Evolutionary conservation across 2,888 invertebrate species (phyloP).

Genomic region (Apamea sordens): DNA sequence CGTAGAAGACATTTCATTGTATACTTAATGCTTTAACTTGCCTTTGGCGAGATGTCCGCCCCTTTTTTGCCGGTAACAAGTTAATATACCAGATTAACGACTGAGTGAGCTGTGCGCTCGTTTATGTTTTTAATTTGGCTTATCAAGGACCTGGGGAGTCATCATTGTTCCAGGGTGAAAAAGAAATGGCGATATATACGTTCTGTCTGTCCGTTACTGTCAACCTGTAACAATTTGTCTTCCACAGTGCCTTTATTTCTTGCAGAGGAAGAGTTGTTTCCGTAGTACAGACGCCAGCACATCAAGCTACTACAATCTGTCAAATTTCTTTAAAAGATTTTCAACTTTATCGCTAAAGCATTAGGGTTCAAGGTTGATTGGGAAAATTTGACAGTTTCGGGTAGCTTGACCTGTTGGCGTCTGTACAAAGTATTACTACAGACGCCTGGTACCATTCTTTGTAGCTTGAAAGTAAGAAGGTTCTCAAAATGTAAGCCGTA

Average conservation of each 20-base stretch:
- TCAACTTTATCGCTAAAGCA: too few species aligned
- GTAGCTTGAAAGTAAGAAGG: neutral
- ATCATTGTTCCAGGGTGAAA: neutral
- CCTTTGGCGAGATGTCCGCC: neutral
- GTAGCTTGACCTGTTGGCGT: too few species aligned
- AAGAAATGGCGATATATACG: neutral
- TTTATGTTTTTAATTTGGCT: constrained; percentile 9
- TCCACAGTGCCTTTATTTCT: neutral
- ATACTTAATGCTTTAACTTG: constrained; percentile 8
- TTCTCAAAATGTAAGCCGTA: neutral
- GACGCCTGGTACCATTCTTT: neutral
- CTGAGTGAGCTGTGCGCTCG: neutral
- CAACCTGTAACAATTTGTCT: neutral
- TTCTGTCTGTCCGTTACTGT: neutral
- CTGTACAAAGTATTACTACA: neutral
- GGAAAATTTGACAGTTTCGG: too few species aligned
- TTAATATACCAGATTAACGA: constrained; percentile 16
- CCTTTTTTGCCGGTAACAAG: constrained; percentile 2
- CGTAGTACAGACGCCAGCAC: neutral
- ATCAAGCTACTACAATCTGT: too few species aligned
- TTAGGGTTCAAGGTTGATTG: too few species aligned
- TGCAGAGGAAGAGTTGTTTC: too few species aligned
- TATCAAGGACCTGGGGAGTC: neutral
- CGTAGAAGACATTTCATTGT: constrained; percentile 14
- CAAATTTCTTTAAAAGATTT: too few species aligned